Evolutionary conservation across 2,888 invertebrate species (phyloP).

Genomic region (Brachypalpus laphriformis): DNA sequence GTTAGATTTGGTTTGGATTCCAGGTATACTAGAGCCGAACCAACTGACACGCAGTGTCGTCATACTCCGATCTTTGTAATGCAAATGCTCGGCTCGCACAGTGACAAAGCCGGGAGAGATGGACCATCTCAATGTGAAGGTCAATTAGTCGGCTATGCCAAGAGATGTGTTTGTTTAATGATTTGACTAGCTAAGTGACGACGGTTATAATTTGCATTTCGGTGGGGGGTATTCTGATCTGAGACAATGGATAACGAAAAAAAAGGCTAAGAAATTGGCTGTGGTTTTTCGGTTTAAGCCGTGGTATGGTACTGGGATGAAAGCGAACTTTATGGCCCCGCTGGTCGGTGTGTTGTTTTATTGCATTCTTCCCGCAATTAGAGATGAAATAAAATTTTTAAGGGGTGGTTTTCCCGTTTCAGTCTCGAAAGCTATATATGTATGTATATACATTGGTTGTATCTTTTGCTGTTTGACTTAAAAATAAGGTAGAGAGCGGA

Average conservation of each 20-base stretch:
- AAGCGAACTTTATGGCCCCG: neutral
- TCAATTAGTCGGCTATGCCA: constrained; percentile 18
- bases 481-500: neutral
- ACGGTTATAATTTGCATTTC: constrained; percentile 4
- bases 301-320: neutral
- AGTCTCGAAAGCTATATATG: neutral
- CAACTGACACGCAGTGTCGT: constrained; percentile 22
- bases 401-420: neutral
- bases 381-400: neutral
- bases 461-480: neutral
- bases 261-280: too few relatives aligned
- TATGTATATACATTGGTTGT: neutral
- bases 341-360: constrained; percentile 2
- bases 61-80: constrained; percentile 44
- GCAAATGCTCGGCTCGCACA: constrained; percentile 32
- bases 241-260: neutral
- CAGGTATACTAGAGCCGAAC: constrained; percentile 19
- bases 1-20: constrained; percentile 30
- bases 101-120: constrained; percentile 35
- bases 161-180: constrained; percentile 8
- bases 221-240: constrained; percentile 6
- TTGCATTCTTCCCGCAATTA: constrained; percentile 9
- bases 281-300: neutral
- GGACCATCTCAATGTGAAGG: constrained; percentile 65
- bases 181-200: constrained; percentile 11